These are phyloP conservation scores for Aricia agestis DNA, from an alignment of 1,140 invertebrate genomes.

Conservation along the genomic window DNA sequence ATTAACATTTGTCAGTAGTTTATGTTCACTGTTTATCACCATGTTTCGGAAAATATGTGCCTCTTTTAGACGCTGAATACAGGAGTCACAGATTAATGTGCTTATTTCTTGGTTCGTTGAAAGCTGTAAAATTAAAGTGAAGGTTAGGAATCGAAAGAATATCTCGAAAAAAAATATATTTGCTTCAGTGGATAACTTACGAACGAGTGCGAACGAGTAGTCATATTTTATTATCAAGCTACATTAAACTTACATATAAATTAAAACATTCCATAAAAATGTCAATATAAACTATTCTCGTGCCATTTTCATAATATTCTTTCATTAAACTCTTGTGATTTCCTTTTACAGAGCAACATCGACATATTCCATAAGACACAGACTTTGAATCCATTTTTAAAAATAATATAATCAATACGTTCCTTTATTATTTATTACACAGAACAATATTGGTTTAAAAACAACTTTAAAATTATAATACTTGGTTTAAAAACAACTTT, in stretches of 20 bases:
- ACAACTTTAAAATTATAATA: no score
- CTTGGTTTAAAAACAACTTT: no score
- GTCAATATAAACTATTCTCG: slow-evolving; percentile 51
- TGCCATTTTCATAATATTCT: slow-evolving; percentile 46
- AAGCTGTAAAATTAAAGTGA: slow-evolving; percentile 35
- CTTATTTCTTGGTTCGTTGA: slow-evolving; percentile 45
- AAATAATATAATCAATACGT: no score
- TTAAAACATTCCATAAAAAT: slow-evolving; percentile 56
- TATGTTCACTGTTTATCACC: slow-evolving; percentile 44
- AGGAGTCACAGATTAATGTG: slow-evolving; percentile 47
- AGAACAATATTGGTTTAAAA: no score
- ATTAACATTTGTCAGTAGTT: slow-evolving; percentile 34
- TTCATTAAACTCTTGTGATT: slow-evolving; percentile 51
- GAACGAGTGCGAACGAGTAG: no score
- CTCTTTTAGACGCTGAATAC: slow-evolving; percentile 43
- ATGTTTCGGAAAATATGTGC: slow-evolving; percentile 44
- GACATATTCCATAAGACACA: slow-evolving; percentile 42
- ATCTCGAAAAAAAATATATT: no score
- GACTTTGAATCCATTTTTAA: neutral
- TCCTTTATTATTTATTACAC: no score
- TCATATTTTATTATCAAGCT: no score
- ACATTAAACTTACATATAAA: slow-evolving; percentile 49
- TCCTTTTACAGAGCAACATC: slow-evolving; percentile 50
- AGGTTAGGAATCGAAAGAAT: no score
- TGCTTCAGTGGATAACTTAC: no score